phyloP scores from a whole-genome alignment of 2,113 vertebrate genomes.

The Laticauda laticaudata region DNA sequence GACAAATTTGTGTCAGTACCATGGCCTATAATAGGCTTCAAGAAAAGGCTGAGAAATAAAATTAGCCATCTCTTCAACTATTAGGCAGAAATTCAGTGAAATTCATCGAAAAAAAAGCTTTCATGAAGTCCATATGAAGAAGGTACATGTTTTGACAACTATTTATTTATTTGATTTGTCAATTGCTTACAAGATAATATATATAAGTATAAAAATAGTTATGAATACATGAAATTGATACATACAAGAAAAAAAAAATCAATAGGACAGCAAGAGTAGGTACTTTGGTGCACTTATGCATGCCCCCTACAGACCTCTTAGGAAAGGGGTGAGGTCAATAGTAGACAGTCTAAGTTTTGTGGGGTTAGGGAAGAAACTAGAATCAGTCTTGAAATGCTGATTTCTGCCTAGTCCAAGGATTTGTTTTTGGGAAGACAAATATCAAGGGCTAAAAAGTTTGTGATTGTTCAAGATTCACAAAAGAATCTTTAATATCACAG shows the following conservation, averaged over 20 bases:
- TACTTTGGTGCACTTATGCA: too few species aligned
- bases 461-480: too few species aligned
- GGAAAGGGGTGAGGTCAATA: too few species aligned
- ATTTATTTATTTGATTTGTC: too few species aligned
- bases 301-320: too few species aligned
- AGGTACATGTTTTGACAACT: neutral
- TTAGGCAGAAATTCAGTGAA: neutral
- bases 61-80: too few species aligned
- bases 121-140: neutral
- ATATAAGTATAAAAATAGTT: too few species aligned
- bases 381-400: neutral
- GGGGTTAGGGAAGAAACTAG: neutral
- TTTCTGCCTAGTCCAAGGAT: neutral
- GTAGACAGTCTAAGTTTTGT: too few species aligned
- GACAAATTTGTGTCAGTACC: neutral
- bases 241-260: too few species aligned
- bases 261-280: too few species aligned
- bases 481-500: neutral
- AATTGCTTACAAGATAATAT: too few species aligned
- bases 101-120: neutral
- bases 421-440: neutral
- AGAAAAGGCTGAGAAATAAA: neutral
- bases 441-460: neutral
- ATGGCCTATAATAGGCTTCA: neutral
- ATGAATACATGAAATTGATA: too few species aligned